Percentiles rank a stretch among this genome's conserved stretches.
Evolutionary conservation across 2,113 vertebrate genomes (phyloP).

Genomic region (Peromyscus maniculatus): DNA sequence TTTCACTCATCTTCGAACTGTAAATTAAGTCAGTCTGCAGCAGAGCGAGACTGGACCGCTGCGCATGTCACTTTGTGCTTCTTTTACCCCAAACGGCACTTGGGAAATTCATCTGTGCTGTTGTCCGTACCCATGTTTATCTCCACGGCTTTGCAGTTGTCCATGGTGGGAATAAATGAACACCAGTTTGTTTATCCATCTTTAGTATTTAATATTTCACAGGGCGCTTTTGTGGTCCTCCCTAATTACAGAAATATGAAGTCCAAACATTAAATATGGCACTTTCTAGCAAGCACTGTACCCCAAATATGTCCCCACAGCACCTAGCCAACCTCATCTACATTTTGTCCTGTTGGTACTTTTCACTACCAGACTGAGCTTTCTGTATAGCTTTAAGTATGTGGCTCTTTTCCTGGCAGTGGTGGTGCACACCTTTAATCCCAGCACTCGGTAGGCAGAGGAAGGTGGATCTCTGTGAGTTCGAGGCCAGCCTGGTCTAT

Average conservation of each 20-base stretch:
- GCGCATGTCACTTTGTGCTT: neutral
- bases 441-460: too few species aligned
- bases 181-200: neutral
- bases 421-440: too few species aligned
- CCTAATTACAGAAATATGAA: neutral
- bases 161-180: neutral
- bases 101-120: neutral
- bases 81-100: neutral
- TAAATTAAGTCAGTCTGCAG: neutral
- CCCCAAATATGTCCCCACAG: neutral
- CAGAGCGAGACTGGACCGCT: neutral
- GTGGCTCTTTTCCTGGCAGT: too few species aligned
- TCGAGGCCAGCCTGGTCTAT: too few species aligned
- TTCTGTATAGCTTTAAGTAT: neutral
- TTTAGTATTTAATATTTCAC: neutral
- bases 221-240: neutral
- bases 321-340: neutral
- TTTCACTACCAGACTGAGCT: neutral
- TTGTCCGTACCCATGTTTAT: neutral
- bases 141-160: neutral
- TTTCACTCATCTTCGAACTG: neutral
- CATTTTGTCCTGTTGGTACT: neutral
- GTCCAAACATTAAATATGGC: neutral
- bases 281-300: neutral
- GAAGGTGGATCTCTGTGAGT: too few species aligned